A percentile compares a stretch with the other conserved stretches of the same genome.
phyloP scores from a whole-genome alignment of 2,888 invertebrate genomes.

The Capitulum mitella region DNA sequence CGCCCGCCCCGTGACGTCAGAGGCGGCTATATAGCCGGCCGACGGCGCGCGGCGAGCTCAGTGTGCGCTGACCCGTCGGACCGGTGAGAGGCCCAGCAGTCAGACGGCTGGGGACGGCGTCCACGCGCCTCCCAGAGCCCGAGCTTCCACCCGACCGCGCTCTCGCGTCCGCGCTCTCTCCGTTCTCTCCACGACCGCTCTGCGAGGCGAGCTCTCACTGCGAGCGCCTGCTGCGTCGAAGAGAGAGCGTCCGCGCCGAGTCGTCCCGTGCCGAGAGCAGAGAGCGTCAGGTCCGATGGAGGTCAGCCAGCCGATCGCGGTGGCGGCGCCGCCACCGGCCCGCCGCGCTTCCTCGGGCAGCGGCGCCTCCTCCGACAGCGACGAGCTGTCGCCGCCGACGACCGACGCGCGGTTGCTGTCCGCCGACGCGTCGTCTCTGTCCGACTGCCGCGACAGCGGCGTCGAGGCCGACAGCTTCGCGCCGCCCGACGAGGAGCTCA shows the following conservation, averaged over 20 bases:
- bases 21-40: background rate
- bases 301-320: background rate
- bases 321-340: background rate
- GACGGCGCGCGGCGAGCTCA: background rate
- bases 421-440: background rate
- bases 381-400: background rate
- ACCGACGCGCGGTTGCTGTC: background rate
- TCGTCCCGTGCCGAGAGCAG: background rate
- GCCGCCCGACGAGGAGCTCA: constrained; percentile 33
- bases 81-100: background rate
- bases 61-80: background rate
- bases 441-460: constrained; percentile 34
- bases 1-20: background rate
- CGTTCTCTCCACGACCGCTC: background rate
- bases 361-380: constrained; percentile 11
- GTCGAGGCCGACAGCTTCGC: constrained; percentile 36
- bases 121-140: background rate
- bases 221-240: too few relatives aligned
- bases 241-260: background rate
- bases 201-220: background rate
- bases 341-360: background rate
- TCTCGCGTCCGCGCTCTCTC: too few relatives aligned
- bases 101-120: constrained; percentile 13
- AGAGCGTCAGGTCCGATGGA: too few relatives aligned
- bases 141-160: background rate